Conservation (phyloP, 1,140 invertebrate species). For the Nymphalis io region DNA sequence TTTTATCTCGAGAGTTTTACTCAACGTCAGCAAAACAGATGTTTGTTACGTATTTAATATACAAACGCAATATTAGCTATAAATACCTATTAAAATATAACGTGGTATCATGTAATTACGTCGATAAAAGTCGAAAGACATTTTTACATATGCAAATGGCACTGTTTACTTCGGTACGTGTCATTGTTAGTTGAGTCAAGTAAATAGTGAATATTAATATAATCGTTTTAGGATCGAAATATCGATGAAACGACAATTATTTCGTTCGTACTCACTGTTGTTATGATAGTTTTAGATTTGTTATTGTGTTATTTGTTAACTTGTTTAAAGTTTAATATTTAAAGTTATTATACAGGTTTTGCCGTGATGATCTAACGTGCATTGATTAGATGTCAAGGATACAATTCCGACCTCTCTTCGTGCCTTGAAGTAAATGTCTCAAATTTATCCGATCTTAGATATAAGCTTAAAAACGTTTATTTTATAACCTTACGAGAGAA, state of each 20-base stretch:
- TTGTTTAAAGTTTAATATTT: slow-evolving; percentile 40
- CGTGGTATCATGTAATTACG: slow-evolving; percentile 25
- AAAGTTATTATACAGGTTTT: slow-evolving; percentile 54
- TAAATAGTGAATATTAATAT: not conserved
- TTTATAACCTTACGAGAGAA: too few relatives aligned
- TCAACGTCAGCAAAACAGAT: slow-evolving; percentile 56
- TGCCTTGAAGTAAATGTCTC: slow-evolving; percentile 14
- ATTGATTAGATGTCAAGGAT: slow-evolving; percentile 62
- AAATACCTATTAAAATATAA: slow-evolving; percentile 5
- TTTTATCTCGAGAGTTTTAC: slow-evolving; percentile 53
- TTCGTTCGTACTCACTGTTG: not conserved
- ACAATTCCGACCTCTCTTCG: slow-evolving; percentile 14
- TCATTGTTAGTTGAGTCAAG: not conserved
- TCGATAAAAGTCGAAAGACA: slow-evolving; percentile 20
- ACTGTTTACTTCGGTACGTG: slow-evolving; percentile 21
- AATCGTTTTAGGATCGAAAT: not conserved
- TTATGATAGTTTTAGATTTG: not conserved
- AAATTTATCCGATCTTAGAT: not conserved
- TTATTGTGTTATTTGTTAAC: slow-evolving; percentile 1
- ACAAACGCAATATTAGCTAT: not conserved
- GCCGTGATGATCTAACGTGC: slow-evolving; percentile 69
- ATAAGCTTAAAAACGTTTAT: too few relatives aligned
- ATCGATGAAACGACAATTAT: slow-evolving; percentile 16
- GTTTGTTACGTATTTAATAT: slow-evolving; percentile 38
- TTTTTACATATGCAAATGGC: slow-evolving; percentile 36